phyloP scores from a whole-genome alignment of 64 coral and sea anemone species.

The Stichodactyla helianthus region DNA sequence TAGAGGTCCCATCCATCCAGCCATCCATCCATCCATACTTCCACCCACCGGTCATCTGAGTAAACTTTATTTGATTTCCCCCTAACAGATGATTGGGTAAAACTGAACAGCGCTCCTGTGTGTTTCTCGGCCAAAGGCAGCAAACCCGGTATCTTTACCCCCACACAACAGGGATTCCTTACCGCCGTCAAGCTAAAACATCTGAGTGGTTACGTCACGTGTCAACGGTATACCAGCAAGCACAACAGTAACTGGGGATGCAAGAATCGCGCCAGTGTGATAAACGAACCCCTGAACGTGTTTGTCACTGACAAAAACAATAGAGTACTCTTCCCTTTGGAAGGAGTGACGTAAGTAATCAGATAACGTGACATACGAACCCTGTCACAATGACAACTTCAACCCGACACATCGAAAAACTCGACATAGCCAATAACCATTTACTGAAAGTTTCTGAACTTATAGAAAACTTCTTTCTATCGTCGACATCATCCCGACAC shows the following conservation, averaged over 20 bases:
- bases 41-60: too few relatives aligned
- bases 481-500: too few relatives aligned
- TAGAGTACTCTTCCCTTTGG: background rate
- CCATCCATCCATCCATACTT: background rate
- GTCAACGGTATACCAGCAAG: background rate
- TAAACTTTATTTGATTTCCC: background rate
- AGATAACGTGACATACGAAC: too few relatives aligned
- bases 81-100: slow-evolving; percentile 2
- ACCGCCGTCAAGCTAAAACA: slow-evolving; percentile 25
- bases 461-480: too few relatives aligned
- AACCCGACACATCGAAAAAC: too few relatives aligned
- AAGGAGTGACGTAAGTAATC: background rate
- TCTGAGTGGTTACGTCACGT: background rate
- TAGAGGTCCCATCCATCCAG: background rate
- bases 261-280: background rate
- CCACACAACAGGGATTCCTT: slow-evolving; percentile 10
- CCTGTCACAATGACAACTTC: too few relatives aligned
- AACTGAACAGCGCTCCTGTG: slow-evolving; percentile 12
- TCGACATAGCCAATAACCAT: too few relatives aligned
- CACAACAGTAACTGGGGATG: slow-evolving; percentile 4
- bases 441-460: too few relatives aligned
- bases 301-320: slow-evolving; percentile 1
- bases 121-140: slow-evolving; percentile 16
- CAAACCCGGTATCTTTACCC: background rate
- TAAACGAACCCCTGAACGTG: background rate